Conservation (phyloP, 2,888 invertebrate genomes). For the Dorcus parallelipipedus region DNA sequence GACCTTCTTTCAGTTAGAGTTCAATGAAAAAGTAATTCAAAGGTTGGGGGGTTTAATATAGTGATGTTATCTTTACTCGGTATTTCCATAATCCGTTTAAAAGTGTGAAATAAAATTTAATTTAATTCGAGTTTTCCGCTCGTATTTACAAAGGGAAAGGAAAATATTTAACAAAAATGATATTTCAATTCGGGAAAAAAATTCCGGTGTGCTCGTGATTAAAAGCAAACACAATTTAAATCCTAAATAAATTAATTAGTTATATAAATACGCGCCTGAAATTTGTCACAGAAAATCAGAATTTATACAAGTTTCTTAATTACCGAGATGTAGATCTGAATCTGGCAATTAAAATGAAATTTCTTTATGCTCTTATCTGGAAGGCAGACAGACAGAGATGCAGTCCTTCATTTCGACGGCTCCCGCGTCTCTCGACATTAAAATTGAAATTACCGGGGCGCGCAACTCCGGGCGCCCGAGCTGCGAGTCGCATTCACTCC, state of each 20-base stretch:
- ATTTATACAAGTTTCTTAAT: conserved; percentile 41
- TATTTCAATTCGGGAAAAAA: too few relatives aligned
- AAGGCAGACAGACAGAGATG: conserved; percentile 20
- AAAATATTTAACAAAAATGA: too few relatives aligned
- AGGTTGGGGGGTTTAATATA: too few relatives aligned
- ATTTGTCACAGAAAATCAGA: conserved; percentile 28
- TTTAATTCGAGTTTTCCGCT: too few relatives aligned
- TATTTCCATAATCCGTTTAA: too few relatives aligned
- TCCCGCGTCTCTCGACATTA: conserved; percentile 30
- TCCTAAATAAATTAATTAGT: conserved; percentile 23
- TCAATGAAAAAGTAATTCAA: too few relatives aligned
- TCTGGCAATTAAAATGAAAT: conserved; percentile 41
- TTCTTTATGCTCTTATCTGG: conserved; percentile 38
- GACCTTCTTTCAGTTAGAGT: too few relatives aligned
- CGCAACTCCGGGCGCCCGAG: conserved; percentile 24
- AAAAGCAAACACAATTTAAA: conserved; percentile 28
- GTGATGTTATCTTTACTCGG: too few relatives aligned
- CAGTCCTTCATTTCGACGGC: conserved; percentile 27
- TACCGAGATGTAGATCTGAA: conserved; percentile 40
- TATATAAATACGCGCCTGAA: conserved; percentile 14
- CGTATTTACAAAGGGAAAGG: too few relatives aligned
- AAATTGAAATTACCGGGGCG: conserved; percentile 37
- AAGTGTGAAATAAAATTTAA: too few relatives aligned
- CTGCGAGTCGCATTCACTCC: conserved; percentile 34
- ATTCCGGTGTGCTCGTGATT: conserved; percentile 3